Base-by-base conservation (phyloP, 2,888 invertebrate species). In the Listrodromus nycthemerus region DNA sequence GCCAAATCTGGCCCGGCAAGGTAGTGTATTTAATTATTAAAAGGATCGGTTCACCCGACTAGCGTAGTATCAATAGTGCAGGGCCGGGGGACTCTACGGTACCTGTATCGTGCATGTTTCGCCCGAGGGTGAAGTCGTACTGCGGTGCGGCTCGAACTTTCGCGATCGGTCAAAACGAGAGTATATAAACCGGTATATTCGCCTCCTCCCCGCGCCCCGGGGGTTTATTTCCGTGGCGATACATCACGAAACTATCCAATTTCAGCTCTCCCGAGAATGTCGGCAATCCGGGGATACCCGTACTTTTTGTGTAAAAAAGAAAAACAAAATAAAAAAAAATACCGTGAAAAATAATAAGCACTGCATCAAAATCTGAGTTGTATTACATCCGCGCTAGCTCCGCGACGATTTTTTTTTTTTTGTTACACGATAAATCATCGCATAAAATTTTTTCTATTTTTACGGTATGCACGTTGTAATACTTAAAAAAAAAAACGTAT, bases 191-290 rank as follows among this genome's bases (percentile, higher is more conserved):
- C 45, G 48, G 71, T 75, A 65, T 79, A 84, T 86, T 81, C 66
- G 58, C 77, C 74, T 75, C 74, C 27, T 19, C 6, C 80, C 78
- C 58, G 80, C 61, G 41, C 78, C 84, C 75, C 70, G n/a, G 65
- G 81, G 84, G 84, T 83, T 85, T 78, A 85, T 86, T 85, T 78
- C 79, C 83, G 78, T 73, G 82, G 67, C 80, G 85, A 86, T 85
- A 85, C 86, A 84, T 86, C 85, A 86, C 76, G 84, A 76, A 82
- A 83, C 84, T 83, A 75, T 86, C 84, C 83, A 85, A 85, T 85
- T 85, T 84, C 78, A 75, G 70, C 70, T 74, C 67, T 48, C 41
- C 45, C 76, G 50, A 74, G 48, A 58, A 19, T 63, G 41, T 55
- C 19, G n/a, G 16, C 61, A n/a, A 33, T 61, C 58, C 8, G 55